A percentile compares a stretch with the other conserved stretches of the same genome.
These are phyloP conservation scores for Crossaster papposus DNA, from an alignment of 53 echinoderm and acorn worm species.

Conservation along the genomic window DNA sequence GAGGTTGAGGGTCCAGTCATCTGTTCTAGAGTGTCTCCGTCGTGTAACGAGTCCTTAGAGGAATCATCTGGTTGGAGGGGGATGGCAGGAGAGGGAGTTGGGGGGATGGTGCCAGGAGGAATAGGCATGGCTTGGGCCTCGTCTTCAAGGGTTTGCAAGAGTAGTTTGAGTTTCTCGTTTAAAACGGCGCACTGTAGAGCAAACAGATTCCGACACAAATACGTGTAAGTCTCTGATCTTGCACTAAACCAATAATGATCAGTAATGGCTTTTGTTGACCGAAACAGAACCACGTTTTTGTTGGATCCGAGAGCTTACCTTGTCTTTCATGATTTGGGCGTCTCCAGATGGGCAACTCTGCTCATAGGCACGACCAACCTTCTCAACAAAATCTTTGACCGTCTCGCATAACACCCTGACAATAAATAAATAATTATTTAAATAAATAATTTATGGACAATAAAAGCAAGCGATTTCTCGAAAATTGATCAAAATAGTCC, in stretches of 20 bases:
- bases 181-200: conserved; percentile 72
- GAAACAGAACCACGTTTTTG: not conserved
- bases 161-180: conserved; percentile 88
- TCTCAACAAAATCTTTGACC: conserved; percentile 94
- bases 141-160: conserved; percentile 85
- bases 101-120: conserved; percentile 69
- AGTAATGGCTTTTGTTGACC: no score
- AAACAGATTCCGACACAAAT: not conserved
- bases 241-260: no score
- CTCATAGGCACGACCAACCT: conserved; percentile 88
- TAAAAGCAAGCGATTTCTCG: no score
- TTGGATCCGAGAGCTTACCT: conserved; percentile 56
- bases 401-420: conserved; percentile 92
- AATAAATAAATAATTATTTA: not conserved
- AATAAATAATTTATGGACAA: not conserved
- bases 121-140: conserved; percentile 86
- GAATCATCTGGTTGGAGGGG: not conserved
- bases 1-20: conserved; percentile 90
- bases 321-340: conserved; percentile 91
- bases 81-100: not conserved
- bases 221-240: not conserved
- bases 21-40: conserved; percentile 77
- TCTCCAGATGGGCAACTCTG: conserved; percentile 77
- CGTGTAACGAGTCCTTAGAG: conserved; percentile 55
- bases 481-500: no score